A percentile compares a stretch with the other conserved stretches of the same genome.
phyloP scores from a whole-genome alignment of 2,113 vertebrate genomes.

The Colaptes auratus region DNA sequence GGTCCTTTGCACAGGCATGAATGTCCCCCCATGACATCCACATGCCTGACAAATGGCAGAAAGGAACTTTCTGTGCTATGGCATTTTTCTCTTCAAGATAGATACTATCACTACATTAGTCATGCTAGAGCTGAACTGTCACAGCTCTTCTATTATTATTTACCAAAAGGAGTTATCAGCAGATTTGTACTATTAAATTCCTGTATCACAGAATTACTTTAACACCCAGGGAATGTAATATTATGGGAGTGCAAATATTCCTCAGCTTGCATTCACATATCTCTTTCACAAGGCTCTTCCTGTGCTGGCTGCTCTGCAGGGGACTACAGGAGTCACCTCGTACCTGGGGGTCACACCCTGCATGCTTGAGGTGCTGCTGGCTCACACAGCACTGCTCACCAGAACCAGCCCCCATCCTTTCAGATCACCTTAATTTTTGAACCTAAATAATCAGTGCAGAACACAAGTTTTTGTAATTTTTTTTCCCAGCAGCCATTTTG shows the following conservation, averaged over 20 bases:
- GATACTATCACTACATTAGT: slow-evolving; percentile 1
- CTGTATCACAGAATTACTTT: background rate
- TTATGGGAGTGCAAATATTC: background rate
- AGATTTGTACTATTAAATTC: background rate
- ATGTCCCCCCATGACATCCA: background rate
- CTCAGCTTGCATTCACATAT: background rate
- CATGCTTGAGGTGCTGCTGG: background rate
- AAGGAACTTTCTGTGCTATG: background rate
- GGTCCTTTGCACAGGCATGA: background rate
- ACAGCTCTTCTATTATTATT: slow-evolving; percentile 24
- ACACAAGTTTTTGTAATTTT: background rate
- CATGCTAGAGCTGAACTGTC: background rate
- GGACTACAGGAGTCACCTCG: background rate
- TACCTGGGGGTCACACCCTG: background rate
- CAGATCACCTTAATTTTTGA: background rate
- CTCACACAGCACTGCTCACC: background rate
- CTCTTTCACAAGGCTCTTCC: background rate
- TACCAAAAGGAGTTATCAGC: background rate
- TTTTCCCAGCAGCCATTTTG: background rate
- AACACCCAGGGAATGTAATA: background rate
- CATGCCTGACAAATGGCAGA: background rate
- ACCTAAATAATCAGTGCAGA: background rate
- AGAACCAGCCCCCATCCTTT: background rate
- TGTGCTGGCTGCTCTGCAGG: background rate
- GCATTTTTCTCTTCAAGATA: background rate